A percentile compares a stretch with the other conserved stretches of the same genome.
Conservation (phyloP, 2,797 vertebrate genomes). For the Salarias fasciatus region DNA sequence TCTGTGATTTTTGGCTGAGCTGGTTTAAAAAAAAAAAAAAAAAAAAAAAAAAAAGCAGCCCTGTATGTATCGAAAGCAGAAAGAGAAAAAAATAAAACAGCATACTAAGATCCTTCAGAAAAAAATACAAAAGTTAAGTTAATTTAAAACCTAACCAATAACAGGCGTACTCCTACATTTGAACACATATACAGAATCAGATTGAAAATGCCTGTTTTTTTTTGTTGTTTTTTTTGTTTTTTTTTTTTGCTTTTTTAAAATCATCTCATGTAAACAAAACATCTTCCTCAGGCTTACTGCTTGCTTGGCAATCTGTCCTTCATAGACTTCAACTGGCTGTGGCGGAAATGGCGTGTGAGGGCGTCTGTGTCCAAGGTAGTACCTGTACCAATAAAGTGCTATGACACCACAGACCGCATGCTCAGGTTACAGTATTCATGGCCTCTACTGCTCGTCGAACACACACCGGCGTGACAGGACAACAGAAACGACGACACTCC, state of each 20-base stretch:
- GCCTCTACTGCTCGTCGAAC: slow-evolving; percentile 29
- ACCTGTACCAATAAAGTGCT: slow-evolving; percentile 90
- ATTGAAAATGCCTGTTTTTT: slow-evolving; percentile 64
- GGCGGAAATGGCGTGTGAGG: slow-evolving; percentile 41
- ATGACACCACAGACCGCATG: slow-evolving; percentile 76
- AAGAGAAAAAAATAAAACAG: slow-evolving; percentile 10
- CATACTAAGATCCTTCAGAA: slow-evolving; percentile 44
- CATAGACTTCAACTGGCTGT: slow-evolving; percentile 52
- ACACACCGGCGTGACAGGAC: slow-evolving; percentile 47
- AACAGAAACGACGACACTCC: slow-evolving; percentile 21
- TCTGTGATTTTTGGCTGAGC: slow-evolving; percentile 32
- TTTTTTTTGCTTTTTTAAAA: too few species aligned
- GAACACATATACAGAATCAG: slow-evolving; percentile 74
- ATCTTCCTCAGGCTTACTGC: slow-evolving; percentile 42
- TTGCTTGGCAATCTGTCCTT: slow-evolving; percentile 60
- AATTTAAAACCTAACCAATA: slow-evolving; percentile 56
- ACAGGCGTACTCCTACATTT: slow-evolving; percentile 55
- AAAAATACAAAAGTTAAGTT: slow-evolving; percentile 30
- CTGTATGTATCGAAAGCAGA: slow-evolving; percentile 46
- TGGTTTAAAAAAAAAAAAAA: not conserved
- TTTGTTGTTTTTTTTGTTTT: too few species aligned
- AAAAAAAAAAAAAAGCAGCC: slow-evolving; percentile 48
- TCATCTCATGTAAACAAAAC: slow-evolving; percentile 73
- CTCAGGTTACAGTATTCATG: slow-evolving; percentile 64
- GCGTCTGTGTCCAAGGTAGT: slow-evolving; percentile 72